Conservation (phyloP, 2,113 vertebrate genomes). For the Haemorhous mexicanus region DNA sequence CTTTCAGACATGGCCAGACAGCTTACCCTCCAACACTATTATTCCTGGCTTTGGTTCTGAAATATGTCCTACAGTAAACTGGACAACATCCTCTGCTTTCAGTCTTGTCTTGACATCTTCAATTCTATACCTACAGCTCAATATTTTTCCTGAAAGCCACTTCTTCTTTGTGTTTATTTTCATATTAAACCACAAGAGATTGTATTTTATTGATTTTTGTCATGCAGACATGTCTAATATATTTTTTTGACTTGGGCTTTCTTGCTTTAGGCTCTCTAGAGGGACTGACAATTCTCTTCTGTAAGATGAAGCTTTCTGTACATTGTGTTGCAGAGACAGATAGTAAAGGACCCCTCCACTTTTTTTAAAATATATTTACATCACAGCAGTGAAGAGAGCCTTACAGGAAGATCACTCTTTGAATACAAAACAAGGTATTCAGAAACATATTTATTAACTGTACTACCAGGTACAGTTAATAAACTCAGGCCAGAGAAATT, state of each 20-base stretch:
- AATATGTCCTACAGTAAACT: not conserved
- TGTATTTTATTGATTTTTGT: constrained; percentile 41
- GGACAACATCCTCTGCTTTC: not conserved
- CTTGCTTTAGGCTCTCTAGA: not conserved
- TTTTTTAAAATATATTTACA: not conserved
- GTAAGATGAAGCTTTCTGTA: not conserved
- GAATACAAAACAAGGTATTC: not conserved
- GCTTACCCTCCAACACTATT: not conserved
- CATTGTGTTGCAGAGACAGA: not conserved
- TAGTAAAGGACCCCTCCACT: not conserved
- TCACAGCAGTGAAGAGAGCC: not conserved
- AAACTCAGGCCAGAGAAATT: not conserved
- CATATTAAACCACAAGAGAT: constrained; percentile 25
- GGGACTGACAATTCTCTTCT: not conserved
- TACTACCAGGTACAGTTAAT: not conserved
- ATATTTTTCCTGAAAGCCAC: not conserved
- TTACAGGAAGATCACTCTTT: not conserved
- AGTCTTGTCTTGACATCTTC: not conserved
- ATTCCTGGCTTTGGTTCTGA: not conserved
- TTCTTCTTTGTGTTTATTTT: constrained; percentile 33
- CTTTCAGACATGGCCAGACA: not conserved
- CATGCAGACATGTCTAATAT: not conserved
- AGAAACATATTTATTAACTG: not conserved
- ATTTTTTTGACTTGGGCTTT: not conserved
- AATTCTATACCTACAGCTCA: not conserved